Base-by-base conservation (phyloP, 2,113 vertebrate genomes). In the Tricholaema leucomelas region DNA sequence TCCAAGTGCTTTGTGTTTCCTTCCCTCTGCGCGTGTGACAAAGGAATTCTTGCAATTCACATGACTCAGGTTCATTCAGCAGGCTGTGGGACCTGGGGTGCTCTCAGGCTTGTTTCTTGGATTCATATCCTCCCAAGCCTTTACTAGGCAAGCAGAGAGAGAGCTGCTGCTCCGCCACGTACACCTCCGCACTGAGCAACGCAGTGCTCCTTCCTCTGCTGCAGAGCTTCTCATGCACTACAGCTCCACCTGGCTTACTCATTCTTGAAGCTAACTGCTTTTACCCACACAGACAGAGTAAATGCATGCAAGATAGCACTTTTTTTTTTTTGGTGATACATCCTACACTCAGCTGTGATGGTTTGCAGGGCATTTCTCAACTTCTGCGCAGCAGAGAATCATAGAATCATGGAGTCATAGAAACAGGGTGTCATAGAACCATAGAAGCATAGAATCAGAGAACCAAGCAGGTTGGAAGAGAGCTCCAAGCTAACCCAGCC, bases 21-120 rank as follows among this genome's bases (percentile, higher is more conserved):
- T 78, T 81, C 79, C 69, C 18, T 71, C 74, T 3, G 30, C 54
- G 48, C 67, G 92, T 81, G 85, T 92, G 75, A 35, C 3, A 17
- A 88, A 65, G 0, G 2, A 82, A 50, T 33, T 66, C 4, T 36
- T 74, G 21, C 28, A 33, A 18, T 42, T 72, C 36, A n/a, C 33
- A 21, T 92, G 91, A 93, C 73, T 95, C 77, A 75, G 86, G 78
- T 88, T 88, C 85, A 64, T 87, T 75, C 69, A 79, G 85, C 66
- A 31, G 0, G 0, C 61, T 82, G n/a, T 80, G 83, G 91, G 88
- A 86, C 81, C 52, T 69, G 33, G 65, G 70, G 52, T 36, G 35
- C 48, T 50, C 21, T 88, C 87, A 87, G 75, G 31, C 52, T 76
- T 75, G 31, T 81, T 88, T 90, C 69, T 81, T 86, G 30, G 56